phyloP scores from a whole-genome alignment of 2,888 invertebrate species.

The Agrotis exclamationis region DNA sequence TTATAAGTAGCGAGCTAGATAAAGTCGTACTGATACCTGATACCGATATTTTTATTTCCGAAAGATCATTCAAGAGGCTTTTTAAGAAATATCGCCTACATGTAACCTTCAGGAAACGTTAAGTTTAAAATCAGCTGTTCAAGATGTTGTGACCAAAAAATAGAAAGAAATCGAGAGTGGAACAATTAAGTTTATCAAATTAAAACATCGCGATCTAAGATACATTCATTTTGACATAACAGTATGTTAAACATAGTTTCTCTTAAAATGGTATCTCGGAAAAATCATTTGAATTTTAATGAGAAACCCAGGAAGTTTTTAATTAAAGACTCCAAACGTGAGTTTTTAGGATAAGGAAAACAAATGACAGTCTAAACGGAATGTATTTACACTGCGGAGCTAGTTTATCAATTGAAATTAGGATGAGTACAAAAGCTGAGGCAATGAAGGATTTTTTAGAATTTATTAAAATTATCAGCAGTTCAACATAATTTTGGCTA shows the following conservation, averaged over 20 bases:
- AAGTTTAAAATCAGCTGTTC: conserved; percentile 23
- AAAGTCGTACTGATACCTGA: too few species aligned
- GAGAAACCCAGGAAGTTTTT: background rate
- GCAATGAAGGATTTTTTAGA: background rate
- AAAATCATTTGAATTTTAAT: background rate
- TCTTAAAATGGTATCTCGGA: background rate
- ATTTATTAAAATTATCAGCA: background rate
- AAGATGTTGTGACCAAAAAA: conserved; percentile 11
- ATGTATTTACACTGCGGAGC: too few species aligned
- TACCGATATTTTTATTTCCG: too few species aligned
- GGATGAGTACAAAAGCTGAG: too few species aligned
- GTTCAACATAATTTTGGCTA: too few species aligned
- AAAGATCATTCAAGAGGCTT: background rate
- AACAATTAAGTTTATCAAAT: conserved; percentile 39
- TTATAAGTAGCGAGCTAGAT: too few species aligned
- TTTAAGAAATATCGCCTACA: background rate
- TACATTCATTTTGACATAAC: conserved; percentile 15
- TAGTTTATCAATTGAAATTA: too few species aligned
- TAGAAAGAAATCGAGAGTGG: conserved; percentile 34
- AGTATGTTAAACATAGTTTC: conserved; percentile 3
- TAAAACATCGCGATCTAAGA: conserved; percentile 6
- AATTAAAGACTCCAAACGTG: background rate
- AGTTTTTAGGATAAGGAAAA: background rate
- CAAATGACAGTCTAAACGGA: too few species aligned
- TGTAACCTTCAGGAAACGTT: conserved; percentile 11